Conservation (phyloP, 2,888 invertebrate species). For the Pandemis heparana region DNA sequence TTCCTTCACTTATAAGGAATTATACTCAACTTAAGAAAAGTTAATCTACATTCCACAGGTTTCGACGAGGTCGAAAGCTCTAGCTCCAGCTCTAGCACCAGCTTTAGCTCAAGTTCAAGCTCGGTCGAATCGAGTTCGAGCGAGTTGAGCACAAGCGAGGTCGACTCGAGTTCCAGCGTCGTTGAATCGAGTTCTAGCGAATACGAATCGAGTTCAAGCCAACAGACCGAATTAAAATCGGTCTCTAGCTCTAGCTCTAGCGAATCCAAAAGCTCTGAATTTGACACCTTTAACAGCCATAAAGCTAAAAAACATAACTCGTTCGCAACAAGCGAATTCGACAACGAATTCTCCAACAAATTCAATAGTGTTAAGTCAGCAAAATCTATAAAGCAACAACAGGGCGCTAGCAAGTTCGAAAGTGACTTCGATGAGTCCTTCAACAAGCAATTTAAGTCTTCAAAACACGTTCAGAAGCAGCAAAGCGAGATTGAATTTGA, state of each 20-base stretch:
- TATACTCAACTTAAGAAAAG: background rate
- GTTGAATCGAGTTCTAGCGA: background rate
- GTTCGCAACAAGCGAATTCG: background rate
- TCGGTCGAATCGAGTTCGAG: background rate
- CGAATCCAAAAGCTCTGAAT: background rate
- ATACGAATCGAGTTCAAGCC: background rate
- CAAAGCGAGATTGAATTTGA: background rate
- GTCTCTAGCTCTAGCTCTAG: slow-evolving; percentile 1
- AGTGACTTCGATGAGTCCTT: background rate
- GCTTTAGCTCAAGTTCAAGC: slow-evolving; percentile 2
- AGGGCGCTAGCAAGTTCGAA: background rate
- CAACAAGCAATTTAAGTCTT: background rate
- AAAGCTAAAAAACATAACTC: background rate
- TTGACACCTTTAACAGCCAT: background rate
- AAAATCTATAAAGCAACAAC: background rate
- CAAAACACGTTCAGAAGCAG: background rate
- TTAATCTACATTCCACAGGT: slow-evolving; percentile 4
- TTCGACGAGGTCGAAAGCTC: background rate
- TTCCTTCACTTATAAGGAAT: too few species aligned
- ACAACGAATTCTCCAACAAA: background rate
- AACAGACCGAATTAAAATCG: slow-evolving; percentile 2
- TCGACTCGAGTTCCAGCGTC: background rate
- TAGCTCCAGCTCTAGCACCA: background rate
- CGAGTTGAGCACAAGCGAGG: background rate
- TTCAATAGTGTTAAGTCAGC: background rate